These are phyloP conservation scores for Gandaritis pyraliata DNA, from an alignment of 2,888 invertebrate species.

Conservation along the genomic window DNA sequence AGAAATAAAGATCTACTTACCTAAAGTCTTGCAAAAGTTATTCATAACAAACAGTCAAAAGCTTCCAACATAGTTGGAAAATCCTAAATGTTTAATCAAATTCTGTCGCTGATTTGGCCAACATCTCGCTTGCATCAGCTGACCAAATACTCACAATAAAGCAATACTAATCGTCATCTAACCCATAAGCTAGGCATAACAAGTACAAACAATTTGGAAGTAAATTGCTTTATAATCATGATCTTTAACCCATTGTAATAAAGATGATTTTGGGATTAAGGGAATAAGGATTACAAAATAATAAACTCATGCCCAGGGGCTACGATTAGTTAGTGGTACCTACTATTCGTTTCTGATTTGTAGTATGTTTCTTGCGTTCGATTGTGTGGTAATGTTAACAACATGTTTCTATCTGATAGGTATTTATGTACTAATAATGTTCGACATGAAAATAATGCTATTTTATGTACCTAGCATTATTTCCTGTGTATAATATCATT, in stretches of 20 bases:
- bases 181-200: conserved; percentile 28
- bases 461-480: no score
- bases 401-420: conserved; percentile 21
- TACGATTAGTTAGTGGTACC: conserved; percentile 27
- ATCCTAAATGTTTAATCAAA: no score
- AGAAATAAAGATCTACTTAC: no score
- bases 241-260: conserved; percentile 24
- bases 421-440: not conserved
- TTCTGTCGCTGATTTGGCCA: no score
- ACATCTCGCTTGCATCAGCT: conserved; percentile 35
- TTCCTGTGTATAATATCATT: no score
- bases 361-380: conserved; percentile 29
- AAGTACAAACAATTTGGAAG: conserved; percentile 14
- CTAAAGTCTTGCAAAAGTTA: no score
- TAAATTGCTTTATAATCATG: conserved; percentile 13
- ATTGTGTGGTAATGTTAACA: conserved; percentile 36
- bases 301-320: conserved; percentile 32
- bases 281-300: conserved; percentile 28
- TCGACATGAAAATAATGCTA: not conserved
- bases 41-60: no score
- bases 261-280: conserved; percentile 16
- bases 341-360: conserved; percentile 20
- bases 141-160: conserved; percentile 38
- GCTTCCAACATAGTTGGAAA: no score
- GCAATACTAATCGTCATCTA: conserved; percentile 31